These are phyloP conservation scores for Myotis myotis DNA, from an alignment of 2,797 vertebrate genomes.

Conservation along the genomic window DNA sequence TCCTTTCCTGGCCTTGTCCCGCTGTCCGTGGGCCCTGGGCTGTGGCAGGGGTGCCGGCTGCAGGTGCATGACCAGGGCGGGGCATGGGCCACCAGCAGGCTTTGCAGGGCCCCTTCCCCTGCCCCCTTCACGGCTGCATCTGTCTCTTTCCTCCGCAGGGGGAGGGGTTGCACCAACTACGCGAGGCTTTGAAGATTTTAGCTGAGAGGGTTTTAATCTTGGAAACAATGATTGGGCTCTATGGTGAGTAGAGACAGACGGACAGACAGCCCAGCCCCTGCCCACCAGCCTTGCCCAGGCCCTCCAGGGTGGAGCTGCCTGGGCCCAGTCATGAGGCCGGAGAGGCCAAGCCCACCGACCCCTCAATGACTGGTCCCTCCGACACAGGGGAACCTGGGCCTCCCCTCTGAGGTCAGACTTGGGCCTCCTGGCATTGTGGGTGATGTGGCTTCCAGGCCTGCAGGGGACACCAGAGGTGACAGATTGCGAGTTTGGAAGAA, in stretches of 20 bases:
- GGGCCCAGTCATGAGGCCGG: conserved; percentile 33
- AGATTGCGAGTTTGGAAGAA: conserved; percentile 27
- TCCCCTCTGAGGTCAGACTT: neutral
- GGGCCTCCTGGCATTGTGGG: neutral
- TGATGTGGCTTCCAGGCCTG: conserved; percentile 24
- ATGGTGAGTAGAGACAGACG: conserved; percentile 95
- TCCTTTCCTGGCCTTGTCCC: conserved; percentile 15
- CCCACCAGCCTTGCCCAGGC: conserved; percentile 34
- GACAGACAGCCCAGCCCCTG: conserved; percentile 63
- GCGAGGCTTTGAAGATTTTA: conserved; percentile 99
- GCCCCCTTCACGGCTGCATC: conserved; percentile 92
- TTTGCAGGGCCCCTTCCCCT: conserved; percentile 57
- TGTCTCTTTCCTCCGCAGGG: conserved; percentile 97
- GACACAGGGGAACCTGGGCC: neutral
- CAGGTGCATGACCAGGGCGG: conserved; percentile 86
- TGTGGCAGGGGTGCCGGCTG: conserved; percentile 50
- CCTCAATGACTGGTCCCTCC: neutral
- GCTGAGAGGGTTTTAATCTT: conserved; percentile 99
- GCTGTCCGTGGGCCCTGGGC: conserved; percentile 49
- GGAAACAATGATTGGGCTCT: conserved; percentile 99
- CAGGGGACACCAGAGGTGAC: neutral
- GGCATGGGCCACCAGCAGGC: conserved; percentile 64
- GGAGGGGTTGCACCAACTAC: conserved; percentile 99
- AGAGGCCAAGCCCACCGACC: conserved; percentile 8
- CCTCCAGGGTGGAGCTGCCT: conserved; percentile 36